Evolutionary conservation across 2,888 invertebrate genomes (phyloP), one percentile per base, ranked within the genome.

Genomic region (Drosophila rellima): DNA sequence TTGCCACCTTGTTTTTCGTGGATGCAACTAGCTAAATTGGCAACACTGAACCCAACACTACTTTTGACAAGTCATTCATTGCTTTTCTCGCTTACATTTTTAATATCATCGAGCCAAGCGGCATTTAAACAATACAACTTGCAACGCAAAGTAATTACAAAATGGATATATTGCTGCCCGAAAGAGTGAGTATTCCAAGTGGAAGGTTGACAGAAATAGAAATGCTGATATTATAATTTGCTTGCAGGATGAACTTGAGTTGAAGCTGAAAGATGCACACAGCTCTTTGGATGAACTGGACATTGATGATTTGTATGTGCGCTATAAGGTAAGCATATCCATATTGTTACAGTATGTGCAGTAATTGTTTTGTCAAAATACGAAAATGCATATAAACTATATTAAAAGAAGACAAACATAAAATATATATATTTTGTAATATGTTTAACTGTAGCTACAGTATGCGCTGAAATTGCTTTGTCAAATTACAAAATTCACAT

Each of bases 261-360:
- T 93, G n/a, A 95, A 95, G 91, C 93, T 94, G 70, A 95, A 95
- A 71, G 94, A 95, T 79, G 95, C 95, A 31, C 95, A 95, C 83
- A 94, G 92, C 67, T 90, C 95, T 17, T 94, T 96, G 72, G 97
- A 97, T 84, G 97, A 97, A 88, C 90, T 97, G 72, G 98, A 98
- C 92, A 94, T 96, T 42, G 98, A 98, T 92, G 99, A 99, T 94
- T 94, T 98, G 54, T 99, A 98, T 92, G 98, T 98, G 13, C 98
- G 98, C 93, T 98, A 97, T 90, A 99, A 98, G 95, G 97, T 97
- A 93, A 45, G 55, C 13, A 33, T 29, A 39, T 15, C 10, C 5
- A n/a, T 11, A 10, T 20, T 20, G 20, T 20, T n/a, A 18, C 31
- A 54, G 23, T 17, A 2, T 8, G 13, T 39, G 5, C 20, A 31